Conservation (phyloP, 2,797 vertebrate species). For the Oreonectes daqikongensis region DNA sequence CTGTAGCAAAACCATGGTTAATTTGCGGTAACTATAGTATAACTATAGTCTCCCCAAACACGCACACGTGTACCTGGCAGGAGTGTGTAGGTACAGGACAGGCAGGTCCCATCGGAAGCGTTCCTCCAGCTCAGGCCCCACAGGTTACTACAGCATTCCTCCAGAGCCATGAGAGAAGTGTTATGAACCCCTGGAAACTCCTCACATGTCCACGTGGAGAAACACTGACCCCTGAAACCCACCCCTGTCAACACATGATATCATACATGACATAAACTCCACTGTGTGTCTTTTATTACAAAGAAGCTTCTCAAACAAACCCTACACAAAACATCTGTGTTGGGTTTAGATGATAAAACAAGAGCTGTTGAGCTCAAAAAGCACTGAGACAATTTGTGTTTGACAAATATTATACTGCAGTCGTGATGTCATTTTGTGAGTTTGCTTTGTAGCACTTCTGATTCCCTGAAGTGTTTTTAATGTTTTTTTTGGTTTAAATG, state of each 20-base stretch:
- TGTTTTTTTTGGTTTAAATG: too few species aligned
- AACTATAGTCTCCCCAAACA: too few species aligned
- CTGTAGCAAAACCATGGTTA: too few species aligned
- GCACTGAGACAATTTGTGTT: too few species aligned
- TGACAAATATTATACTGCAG: too few species aligned
- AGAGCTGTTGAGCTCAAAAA: too few species aligned
- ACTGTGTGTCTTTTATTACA: background rate
- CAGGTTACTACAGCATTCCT: constrained; percentile 81
- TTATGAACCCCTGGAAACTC: constrained; percentile 71
- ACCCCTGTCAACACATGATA: constrained; percentile 58
- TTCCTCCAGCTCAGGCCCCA: constrained; percentile 89
- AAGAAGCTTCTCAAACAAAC: background rate
- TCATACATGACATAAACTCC: background rate
- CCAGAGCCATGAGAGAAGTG: constrained; percentile 75
- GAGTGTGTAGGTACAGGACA: constrained; percentile 78
- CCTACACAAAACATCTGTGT: too few species aligned
- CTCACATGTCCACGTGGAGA: constrained; percentile 80
- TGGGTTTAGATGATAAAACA: too few species aligned
- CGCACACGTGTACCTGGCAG: constrained; percentile 68
- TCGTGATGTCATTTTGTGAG: too few species aligned
- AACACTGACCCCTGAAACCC: constrained; percentile 78
- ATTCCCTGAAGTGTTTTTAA: too few species aligned
- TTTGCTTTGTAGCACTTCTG: too few species aligned
- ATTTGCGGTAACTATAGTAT: too few species aligned
- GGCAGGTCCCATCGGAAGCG: constrained; percentile 74